These are phyloP conservation scores for Schizothorax lantsangensis DNA, from an alignment of 2,797 vertebrate genomes.

Conservation along the genomic window DNA sequence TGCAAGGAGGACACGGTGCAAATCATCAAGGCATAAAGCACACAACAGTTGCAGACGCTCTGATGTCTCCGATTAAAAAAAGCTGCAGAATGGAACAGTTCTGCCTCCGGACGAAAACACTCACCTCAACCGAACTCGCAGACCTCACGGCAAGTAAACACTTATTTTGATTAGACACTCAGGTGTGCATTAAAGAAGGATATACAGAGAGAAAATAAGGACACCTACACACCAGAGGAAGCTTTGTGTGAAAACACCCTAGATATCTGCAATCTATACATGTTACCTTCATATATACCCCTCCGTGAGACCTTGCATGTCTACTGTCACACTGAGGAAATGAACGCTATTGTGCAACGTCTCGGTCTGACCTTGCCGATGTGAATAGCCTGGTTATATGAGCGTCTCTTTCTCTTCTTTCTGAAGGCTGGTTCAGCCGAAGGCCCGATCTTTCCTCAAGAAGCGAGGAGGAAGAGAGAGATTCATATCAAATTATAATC, in stretches of 20 bases:
- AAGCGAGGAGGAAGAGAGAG: conserved; percentile 9
- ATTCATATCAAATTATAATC: conserved; percentile 43
- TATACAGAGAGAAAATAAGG: too few relatives aligned
- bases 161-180: neutral
- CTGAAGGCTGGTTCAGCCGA: conserved; percentile 36
- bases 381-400: conserved; percentile 23
- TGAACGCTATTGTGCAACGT: neutral
- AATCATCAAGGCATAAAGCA: conserved; percentile 38
- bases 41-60: conserved; percentile 10
- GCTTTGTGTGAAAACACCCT: neutral
- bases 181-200: too few relatives aligned
- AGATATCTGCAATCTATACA: neutral
- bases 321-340: conserved; percentile 1
- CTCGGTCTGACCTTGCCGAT: neutral
- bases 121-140: conserved; percentile 17
- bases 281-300: neutral
- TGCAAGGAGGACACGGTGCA: conserved; percentile 39
- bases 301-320: neutral
- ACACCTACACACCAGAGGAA: neutral
- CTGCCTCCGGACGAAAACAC: conserved; percentile 34
- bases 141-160: neutral
- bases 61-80: conserved; percentile 16
- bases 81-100: conserved; percentile 38
- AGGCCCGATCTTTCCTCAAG: conserved; percentile 25
- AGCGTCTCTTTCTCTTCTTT: conserved; percentile 14